Percentiles rank a stretch among this genome's conserved stretches.
Conservation (phyloP, 2,797 vertebrate genomes). For the Oreochromis mossambicus region DNA sequence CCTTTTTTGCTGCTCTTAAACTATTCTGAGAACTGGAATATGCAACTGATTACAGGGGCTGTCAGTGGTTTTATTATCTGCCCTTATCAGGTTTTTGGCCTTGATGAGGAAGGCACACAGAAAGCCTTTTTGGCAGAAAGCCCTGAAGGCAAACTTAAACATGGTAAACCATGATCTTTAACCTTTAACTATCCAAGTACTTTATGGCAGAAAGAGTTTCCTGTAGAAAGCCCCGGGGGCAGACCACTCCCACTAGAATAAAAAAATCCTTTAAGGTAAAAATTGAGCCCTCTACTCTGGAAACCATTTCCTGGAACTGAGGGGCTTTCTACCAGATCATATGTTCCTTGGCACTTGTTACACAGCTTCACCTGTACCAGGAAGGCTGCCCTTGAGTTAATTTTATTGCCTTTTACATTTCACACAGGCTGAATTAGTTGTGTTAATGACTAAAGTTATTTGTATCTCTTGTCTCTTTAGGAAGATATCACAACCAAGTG, state of each 20-base stretch:
- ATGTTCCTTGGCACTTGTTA: background rate
- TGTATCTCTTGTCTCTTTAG: background rate
- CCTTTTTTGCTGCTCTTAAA: background rate
- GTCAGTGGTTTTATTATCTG: background rate
- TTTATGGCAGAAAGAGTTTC: background rate
- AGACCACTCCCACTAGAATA: background rate
- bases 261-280: background rate
- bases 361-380: background rate
- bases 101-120: background rate
- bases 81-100: background rate
- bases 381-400: background rate
- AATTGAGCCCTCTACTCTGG: background rate
- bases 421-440: background rate
- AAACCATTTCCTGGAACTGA: conserved; percentile 27
- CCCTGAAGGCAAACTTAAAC: background rate
- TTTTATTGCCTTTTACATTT: background rate
- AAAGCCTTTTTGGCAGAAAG: background rate
- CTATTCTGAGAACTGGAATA: background rate
- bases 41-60: background rate
- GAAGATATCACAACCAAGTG: background rate
- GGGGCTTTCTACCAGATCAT: background rate
- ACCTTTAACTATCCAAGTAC: background rate
- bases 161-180: background rate
- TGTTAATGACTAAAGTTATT: background rate
- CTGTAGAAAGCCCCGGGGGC: background rate